A percentile compares a stretch with the other conserved stretches of the same genome.
Conservation (phyloP, 2,888 invertebrate genomes). For the Theristus sp. region DNA sequence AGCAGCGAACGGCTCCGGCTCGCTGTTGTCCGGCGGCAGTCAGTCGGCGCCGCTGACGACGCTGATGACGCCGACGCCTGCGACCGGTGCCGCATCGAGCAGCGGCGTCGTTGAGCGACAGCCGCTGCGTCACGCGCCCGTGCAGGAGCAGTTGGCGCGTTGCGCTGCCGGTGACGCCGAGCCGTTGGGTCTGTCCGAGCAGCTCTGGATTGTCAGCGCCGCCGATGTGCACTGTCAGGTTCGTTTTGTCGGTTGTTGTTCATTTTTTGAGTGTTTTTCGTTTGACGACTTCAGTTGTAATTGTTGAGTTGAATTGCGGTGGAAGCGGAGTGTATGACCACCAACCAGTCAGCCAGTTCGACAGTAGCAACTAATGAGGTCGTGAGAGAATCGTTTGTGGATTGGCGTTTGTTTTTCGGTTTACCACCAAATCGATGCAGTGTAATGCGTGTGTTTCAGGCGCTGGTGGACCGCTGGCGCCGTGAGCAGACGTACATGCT, state of each 20-base stretch:
- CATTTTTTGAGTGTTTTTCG: no score
- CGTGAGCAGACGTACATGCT: background rate
- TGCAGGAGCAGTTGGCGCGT: slow-evolving; percentile 6
- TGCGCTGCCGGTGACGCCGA: background rate
- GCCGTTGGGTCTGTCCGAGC: background rate
- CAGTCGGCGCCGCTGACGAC: no score
- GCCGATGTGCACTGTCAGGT: slow-evolving; percentile 1
- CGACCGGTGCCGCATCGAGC: no score
- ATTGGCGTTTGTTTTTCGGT: background rate
- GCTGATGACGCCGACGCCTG: no score
- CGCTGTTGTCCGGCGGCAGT: no score
- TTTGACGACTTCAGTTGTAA: no score
- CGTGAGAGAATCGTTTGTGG: background rate
- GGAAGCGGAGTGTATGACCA: no score
- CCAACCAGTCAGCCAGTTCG: no score
- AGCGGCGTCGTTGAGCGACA: no score
- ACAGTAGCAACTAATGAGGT: background rate
- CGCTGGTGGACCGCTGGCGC: background rate
- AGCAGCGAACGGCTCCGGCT: no score
- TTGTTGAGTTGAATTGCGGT: no score
- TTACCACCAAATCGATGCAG: background rate
- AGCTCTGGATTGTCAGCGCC: slow-evolving; percentile 2
- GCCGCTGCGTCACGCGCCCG: slow-evolving; percentile 1
- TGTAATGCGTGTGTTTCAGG: background rate
- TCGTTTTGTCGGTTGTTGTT: background rate